A percentile compares a stretch with the other conserved stretches of the same genome.
Evolutionary conservation across 1,140 invertebrate species (phyloP).

Genomic region (Ericerus pela): DNA sequence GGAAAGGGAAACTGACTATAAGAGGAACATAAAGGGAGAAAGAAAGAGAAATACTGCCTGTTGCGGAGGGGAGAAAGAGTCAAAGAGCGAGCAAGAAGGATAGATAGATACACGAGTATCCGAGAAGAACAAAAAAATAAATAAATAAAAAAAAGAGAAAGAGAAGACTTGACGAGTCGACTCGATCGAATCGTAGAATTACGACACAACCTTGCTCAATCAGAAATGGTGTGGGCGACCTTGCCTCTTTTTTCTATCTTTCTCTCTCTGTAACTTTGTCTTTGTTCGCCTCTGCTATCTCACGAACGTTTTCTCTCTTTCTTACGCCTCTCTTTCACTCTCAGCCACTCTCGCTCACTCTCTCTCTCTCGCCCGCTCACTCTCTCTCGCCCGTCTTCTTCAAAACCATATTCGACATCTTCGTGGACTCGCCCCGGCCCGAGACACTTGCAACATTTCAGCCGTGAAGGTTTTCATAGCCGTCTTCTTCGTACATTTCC

Average conservation of each 20-base stretch:
- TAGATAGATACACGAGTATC: neutral
- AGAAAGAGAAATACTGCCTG: too few relatives aligned
- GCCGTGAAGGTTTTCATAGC: slow-evolving; percentile 8
- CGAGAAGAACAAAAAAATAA: neutral
- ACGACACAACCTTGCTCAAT: slow-evolving; percentile 10
- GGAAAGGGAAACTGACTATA: too few relatives aligned
- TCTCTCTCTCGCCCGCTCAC: neutral
- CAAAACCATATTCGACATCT: slow-evolving; percentile 8
- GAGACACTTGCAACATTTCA: slow-evolving; percentile 7
- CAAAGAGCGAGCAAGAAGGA: neutral
- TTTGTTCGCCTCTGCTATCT: too few relatives aligned
- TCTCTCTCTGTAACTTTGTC: too few relatives aligned
- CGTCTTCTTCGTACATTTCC: slow-evolving; percentile 10
- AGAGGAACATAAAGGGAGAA: too few relatives aligned
- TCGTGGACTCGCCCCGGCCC: slow-evolving; percentile 7
- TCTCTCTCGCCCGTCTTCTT: neutral
- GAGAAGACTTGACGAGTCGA: neutral
- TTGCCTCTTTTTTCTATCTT: slow-evolving; percentile 12
- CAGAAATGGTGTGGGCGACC: slow-evolving; percentile 10
- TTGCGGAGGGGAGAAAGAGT: neutral
- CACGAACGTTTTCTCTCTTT: neutral
- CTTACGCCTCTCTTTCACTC: neutral
- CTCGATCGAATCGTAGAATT: slow-evolving; percentile 3
- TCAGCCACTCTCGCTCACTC: neutral
- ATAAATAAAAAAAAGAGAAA: neutral